Percentiles rank a stretch among this genome's conserved stretches.
Evolutionary conservation across 2,113 vertebrate genomes (phyloP).

Genomic region (Actinemys pallida): DNA sequence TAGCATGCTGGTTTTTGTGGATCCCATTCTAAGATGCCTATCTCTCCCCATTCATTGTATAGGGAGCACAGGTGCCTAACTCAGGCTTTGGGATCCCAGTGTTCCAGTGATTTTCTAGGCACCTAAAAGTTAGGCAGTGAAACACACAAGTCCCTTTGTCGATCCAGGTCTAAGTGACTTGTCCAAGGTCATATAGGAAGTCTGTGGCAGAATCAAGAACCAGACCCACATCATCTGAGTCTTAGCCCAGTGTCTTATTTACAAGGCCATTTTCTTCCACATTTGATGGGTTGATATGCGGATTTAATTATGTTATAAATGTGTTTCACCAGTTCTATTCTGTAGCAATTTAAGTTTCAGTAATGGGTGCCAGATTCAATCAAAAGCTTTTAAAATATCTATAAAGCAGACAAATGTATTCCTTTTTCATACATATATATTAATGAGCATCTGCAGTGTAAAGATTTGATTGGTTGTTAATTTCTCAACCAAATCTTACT

Average conservation of each 20-base stretch:
- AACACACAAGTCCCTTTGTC: no score
- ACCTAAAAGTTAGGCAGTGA: no score
- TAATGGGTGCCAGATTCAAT: not conserved
- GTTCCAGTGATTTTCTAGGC: no score
- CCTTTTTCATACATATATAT: not conserved
- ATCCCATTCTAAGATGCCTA: no score
- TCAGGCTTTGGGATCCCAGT: no score
- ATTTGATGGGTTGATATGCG: not conserved
- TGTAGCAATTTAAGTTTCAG: not conserved
- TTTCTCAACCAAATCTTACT: not conserved
- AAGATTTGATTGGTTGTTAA: not conserved
- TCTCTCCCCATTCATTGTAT: no score
- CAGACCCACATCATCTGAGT: not conserved
- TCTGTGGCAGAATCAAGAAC: not conserved
- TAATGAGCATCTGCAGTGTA: not conserved
- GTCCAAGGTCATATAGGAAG: not conserved
- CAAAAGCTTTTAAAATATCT: not conserved
- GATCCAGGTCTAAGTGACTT: conserved; percentile 6
- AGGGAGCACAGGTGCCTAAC: no score
- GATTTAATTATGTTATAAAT: not conserved
- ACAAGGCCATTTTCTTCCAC: not conserved
- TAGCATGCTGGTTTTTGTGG: no score
- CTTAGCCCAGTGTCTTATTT: not conserved
- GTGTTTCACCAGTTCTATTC: not conserved
- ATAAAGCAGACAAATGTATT: not conserved